Conservation (phyloP, 2,888 invertebrate species). For the Cephus pygmeus region DNA sequence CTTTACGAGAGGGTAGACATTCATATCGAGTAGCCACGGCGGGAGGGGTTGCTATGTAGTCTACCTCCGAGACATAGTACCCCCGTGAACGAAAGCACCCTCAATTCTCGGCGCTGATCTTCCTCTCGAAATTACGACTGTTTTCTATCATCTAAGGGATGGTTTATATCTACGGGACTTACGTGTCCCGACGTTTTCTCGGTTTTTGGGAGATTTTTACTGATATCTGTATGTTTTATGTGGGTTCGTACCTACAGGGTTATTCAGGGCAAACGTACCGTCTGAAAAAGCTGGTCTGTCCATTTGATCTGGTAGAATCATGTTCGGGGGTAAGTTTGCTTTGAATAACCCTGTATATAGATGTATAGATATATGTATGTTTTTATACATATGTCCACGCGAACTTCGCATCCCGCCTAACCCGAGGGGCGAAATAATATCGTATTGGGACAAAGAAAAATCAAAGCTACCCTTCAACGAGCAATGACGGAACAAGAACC, state of each 20-base stretch:
- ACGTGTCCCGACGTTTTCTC: background rate
- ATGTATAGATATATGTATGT: background rate
- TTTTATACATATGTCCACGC: background rate
- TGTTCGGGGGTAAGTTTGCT: too few relatives aligned
- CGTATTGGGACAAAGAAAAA: background rate
- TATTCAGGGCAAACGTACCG: too few relatives aligned
- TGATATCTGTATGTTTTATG: background rate
- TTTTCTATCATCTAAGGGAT: background rate
- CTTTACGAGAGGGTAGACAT: constrained; percentile 3
- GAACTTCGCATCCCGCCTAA: background rate
- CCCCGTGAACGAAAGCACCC: background rate
- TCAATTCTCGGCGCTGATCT: background rate
- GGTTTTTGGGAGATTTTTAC: too few relatives aligned
- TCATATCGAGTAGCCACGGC: background rate
- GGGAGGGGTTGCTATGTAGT: background rate
- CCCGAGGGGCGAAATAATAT: background rate
- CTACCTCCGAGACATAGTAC: background rate
- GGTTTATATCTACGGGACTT: background rate
- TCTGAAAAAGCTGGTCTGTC: too few relatives aligned
- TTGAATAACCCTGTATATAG: too few relatives aligned
- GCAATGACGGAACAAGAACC: background rate
- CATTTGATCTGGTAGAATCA: too few relatives aligned
- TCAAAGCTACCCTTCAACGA: background rate
- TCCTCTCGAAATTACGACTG: background rate
- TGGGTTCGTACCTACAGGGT: too few relatives aligned